Evolutionary conservation across 2,888 invertebrate species (phyloP), one percentile per base, ranked within the genome.

Genomic region (Netelia inedita): DNA sequence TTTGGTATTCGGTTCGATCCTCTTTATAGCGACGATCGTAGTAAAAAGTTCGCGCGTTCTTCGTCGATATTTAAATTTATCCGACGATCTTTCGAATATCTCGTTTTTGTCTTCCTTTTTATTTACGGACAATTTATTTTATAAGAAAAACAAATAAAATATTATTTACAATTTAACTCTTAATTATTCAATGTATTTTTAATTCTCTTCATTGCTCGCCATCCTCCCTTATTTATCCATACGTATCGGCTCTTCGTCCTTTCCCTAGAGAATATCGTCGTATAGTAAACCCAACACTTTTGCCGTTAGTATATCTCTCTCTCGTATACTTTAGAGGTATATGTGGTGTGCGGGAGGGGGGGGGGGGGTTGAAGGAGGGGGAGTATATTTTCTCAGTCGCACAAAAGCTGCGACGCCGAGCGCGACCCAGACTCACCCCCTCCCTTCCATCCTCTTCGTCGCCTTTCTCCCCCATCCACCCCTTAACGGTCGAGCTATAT

Each of bases 351-450:
- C 6, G 35, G 35, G 35, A 35, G 35, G 5, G 8, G 35, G 3
- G 35, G 41, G 9, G 2, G 63, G 43, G 46, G 35, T 35, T 35
- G 35, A 6, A 35, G 35, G 35, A 35, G 35, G 6, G 35, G 6
- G 35, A 35, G 35, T 35, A 35, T 46, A 59, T 23, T 63, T 55
- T 69, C 10, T 75, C 81, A 53, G 46, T 65, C 55, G 41, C 21
- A 11, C 19, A 57, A 65, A 41, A 21, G 55, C 16, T 59, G 43
- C 72, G 71, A 50, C 66, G 66, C 16, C 55, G 23, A n/a, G 63
- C 66, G 78, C 78, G 78, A 72, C 78, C 76, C 76, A 78, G 78
- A 76, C 78, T 61, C 72, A 66, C 68, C 72, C 75, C 78, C 55
- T 53, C 23, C 66, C 59, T 72, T 16, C 35, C 57, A 41, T 23